Evolutionary conservation across 2,888 invertebrate species (phyloP), one percentile per base, ranked within the genome.

Genomic region (Sisyra nigra): DNA sequence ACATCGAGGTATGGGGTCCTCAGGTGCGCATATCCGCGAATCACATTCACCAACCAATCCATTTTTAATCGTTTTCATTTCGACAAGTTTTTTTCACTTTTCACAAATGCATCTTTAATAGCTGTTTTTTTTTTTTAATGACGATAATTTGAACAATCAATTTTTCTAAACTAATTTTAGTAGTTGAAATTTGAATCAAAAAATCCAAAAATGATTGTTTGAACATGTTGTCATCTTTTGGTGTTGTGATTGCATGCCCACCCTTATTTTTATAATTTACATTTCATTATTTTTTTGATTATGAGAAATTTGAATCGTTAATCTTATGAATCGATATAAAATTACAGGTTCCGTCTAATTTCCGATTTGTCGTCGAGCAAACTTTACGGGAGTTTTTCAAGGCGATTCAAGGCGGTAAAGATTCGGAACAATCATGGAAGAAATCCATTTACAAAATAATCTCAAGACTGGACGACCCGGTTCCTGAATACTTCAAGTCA

Each of bases 391-490:
- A 99, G 70, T 99, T 99, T 76, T 98, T 89, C 83, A 89, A 92
- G 67, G 91, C 98, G 54, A 88, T 99, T 61, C 86, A 88, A 63
- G 80, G 86, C 57, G 92, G 91, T 53, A 93, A 96, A 67, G 98
- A 99, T 69, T 74, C 81, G 47, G 98, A 99, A 63, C 97, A 96
- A 66, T 96, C 96, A 59, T 99, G 98, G 98, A 99, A 99, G 74
- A 99, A 99, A 68, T 86, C 94, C 58, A 99, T 99, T 68, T 99
- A 99, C 77, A 99, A 99, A 68, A 85, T 99, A 59, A 99, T 99
- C 67, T 94, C 96, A 57, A 82, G 97, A 63, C 75, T 98, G 69
- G 98, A 99, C 71, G 97, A 97, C 68, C 85, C 87, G 50, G 91
- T 99, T 57, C 98, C 98, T 53, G 98, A 98, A 65, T 97, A 93